Conservation (phyloP, 35 echinoderm and acorn worm genomes). For the Heliocidaris erythrogramma region DNA sequence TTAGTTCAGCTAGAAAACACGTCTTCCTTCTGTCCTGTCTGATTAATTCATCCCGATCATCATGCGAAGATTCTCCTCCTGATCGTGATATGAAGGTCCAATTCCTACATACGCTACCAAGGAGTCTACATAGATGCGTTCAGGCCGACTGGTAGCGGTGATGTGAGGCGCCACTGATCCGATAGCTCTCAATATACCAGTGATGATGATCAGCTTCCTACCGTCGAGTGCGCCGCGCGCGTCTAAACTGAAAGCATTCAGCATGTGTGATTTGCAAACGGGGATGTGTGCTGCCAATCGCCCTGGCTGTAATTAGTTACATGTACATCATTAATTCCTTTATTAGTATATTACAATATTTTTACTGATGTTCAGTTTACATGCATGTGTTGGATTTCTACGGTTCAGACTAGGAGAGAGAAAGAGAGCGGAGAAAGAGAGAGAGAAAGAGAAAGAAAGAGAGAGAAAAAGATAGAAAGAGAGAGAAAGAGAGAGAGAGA, state of each 20-base stretch:
- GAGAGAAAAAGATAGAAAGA: too few relatives aligned
- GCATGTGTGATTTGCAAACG: too few relatives aligned
- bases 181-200: neutral
- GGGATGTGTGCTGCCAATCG: too few relatives aligned
- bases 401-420: too few relatives aligned
- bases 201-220: neutral
- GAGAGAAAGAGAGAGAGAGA: too few relatives aligned
- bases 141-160: neutral
- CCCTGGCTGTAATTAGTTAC: too few relatives aligned
- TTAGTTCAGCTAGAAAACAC: neutral
- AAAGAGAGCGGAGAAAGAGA: too few relatives aligned
- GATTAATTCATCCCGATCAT: neutral
- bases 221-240: neutral
- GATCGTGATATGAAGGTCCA: neutral
- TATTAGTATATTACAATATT: too few relatives aligned
- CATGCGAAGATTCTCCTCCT: neutral
- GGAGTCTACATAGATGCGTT: neutral
- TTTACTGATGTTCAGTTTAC: too few relatives aligned
- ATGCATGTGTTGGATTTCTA: too few relatives aligned
- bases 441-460: too few relatives aligned
- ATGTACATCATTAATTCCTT: too few relatives aligned
- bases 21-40: neutral
- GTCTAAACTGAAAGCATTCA: neutral
- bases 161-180: neutral
- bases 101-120: neutral